Conservation (phyloP, 2,888 invertebrate genomes). For the Luperina testacea region DNA sequence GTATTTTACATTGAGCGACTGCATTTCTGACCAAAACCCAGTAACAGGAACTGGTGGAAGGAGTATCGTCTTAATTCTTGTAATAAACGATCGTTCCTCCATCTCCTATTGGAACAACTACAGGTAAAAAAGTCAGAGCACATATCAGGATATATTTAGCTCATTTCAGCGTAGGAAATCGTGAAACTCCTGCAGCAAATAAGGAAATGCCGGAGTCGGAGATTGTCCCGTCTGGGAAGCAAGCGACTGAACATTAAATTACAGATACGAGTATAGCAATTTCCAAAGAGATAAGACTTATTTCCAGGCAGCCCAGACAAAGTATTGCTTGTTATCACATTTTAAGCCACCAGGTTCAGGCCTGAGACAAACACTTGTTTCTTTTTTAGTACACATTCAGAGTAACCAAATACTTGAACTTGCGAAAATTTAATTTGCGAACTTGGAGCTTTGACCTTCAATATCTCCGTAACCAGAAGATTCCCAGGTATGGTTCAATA, state of each 20-base stretch:
- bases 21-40: not conserved
- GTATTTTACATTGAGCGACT: not conserved
- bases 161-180: constrained; percentile 19
- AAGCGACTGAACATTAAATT: constrained; percentile 7
- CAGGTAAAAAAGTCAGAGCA: not conserved
- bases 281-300: not conserved
- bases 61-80: not conserved
- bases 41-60: not conserved
- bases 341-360: not conserved
- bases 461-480: not conserved
- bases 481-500: not conserved
- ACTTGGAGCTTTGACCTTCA: not conserved
- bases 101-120: not conserved
- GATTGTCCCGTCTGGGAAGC: constrained; percentile 23
- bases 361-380: not conserved
- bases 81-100: not conserved
- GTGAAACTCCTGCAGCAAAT: constrained; percentile 16
- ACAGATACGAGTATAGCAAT: not conserved
- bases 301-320: too few relatives aligned
- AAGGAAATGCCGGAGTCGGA: constrained; percentile 45
- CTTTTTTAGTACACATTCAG: too few relatives aligned
- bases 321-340: not conserved
- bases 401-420: too few relatives aligned
- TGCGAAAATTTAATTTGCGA: not conserved
- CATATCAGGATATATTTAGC: not conserved